Evolutionary conservation across 2,113 vertebrate genomes (phyloP), one percentile per base, ranked within the genome.

Genomic region (Syngnathus typhle): DNA sequence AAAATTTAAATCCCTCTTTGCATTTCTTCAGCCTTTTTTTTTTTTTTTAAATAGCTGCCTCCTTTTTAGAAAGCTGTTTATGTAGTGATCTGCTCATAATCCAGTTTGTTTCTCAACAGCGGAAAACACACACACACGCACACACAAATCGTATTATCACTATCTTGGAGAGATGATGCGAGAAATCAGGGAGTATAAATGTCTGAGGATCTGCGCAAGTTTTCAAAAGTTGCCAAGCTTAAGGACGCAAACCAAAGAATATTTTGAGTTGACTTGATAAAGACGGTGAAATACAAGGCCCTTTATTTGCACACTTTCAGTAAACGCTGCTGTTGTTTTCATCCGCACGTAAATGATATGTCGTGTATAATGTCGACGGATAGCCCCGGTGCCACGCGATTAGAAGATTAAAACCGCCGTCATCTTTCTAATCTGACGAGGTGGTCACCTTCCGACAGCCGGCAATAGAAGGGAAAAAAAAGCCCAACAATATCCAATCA

Each of bases 1-100:
- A 91, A 92, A 92, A 92, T 92, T 92, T 92, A 92, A 92, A 92
- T 92, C 91, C 91, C 88, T 92, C 91, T 92, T 92, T 92, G 91
- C 91, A 92, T 92, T 92, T 90, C 91, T 91, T 91, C 89, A 91
- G 91, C 91, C 90, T 90, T 90, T 91, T 58, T 58, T 92, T n/a
- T n/a, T n/a, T 58, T 58, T 92, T 92, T 92, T 91, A 92, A 92
- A 92, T 92, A 92, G 91, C 91, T 92, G 91, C 89, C 91, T 92
- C 87, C 89, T 92, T 92, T 58, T 92, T 92, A 92, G 91, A 92
- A 92, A 92, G 91, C 91, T 92, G 91, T 92, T 92, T 92, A 92
- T 92, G 91, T 92, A 92, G 91, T 91, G 91, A 92, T 92, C 91
- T 92, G 89, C 87, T 92, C 90, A 92, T 92, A 92, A 92, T 92